Evolutionary conservation across 2,888 invertebrate species (phyloP).

Genomic region (Notodonta dromedarius): DNA sequence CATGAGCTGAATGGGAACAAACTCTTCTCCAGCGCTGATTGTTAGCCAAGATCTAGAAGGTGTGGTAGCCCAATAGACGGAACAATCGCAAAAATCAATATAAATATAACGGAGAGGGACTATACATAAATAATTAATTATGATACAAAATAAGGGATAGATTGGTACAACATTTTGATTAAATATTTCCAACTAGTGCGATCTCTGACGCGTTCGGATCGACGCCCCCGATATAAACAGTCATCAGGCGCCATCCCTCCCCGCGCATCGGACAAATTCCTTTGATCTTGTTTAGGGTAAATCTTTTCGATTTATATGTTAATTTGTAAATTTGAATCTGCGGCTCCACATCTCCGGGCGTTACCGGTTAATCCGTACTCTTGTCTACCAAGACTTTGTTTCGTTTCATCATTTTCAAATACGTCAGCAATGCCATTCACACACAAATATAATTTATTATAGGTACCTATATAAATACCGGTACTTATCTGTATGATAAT

Average conservation of each 20-base stretch:
- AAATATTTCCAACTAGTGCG: constrained; percentile 24
- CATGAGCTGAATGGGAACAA: no score
- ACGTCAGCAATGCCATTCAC: constrained; percentile 19
- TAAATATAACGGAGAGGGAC: no score
- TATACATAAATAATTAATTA: no score
- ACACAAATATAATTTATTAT: no score
- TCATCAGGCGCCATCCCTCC: constrained; percentile 63
- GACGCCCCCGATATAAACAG: constrained; percentile 66
- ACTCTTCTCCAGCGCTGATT: no score
- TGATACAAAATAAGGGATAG: no score
- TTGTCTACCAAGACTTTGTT: constrained; percentile 53
- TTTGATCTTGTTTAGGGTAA: constrained; percentile 82
- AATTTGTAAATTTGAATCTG: constrained; percentile 80
- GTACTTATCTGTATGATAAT: no score
- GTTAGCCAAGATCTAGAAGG: no score
- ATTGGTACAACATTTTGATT: constrained; percentile 33
- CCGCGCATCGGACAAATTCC: constrained; percentile 75
- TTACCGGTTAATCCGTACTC: constrained; percentile 69
- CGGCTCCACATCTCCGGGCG: constrained; percentile 61
- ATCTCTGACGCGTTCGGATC: constrained; percentile 46
- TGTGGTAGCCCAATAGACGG: no score
- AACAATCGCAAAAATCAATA: no score
- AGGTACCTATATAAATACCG: no score
- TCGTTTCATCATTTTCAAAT: constrained; percentile 53
- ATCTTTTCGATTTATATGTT: constrained; percentile 83